Conservation (phyloP, 2,113 vertebrate species). For the Mormoops blainvillei region DNA sequence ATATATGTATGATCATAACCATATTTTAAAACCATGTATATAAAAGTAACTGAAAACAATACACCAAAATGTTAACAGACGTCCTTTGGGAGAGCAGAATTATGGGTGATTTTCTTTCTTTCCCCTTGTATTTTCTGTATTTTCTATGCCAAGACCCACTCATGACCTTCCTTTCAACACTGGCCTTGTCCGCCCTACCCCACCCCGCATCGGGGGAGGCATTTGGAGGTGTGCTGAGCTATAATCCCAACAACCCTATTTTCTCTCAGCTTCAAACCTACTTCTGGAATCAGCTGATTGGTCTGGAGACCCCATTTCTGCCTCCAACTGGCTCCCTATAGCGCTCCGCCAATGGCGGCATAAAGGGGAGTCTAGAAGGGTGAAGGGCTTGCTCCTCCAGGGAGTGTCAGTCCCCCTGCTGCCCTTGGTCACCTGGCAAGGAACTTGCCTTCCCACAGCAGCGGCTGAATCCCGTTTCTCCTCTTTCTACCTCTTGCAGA, state of each 20-base stretch:
- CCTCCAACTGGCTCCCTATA: background rate
- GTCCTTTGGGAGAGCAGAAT: background rate
- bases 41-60: background rate
- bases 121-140: background rate
- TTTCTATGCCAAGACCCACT: background rate
- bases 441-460: fast-evolving
- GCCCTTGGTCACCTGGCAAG: too few species aligned
- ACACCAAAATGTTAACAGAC: background rate
- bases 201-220: background rate
- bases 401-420: background rate
- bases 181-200: background rate
- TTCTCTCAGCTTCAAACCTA: background rate
- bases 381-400: background rate
- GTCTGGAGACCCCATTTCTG: background rate
- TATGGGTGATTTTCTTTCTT: background rate
- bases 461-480: background rate
- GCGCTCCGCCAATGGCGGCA: background rate
- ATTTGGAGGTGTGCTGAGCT: fast-evolving
- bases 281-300: background rate
- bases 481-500: background rate
- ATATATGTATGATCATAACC: background rate
- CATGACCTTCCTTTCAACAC: background rate
- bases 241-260: fast-evolving
- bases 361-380: background rate
- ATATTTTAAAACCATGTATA: background rate